Evolutionary conservation across 1,140 invertebrate genomes (phyloP).

Genomic region (Drosophila melanica): DNA sequence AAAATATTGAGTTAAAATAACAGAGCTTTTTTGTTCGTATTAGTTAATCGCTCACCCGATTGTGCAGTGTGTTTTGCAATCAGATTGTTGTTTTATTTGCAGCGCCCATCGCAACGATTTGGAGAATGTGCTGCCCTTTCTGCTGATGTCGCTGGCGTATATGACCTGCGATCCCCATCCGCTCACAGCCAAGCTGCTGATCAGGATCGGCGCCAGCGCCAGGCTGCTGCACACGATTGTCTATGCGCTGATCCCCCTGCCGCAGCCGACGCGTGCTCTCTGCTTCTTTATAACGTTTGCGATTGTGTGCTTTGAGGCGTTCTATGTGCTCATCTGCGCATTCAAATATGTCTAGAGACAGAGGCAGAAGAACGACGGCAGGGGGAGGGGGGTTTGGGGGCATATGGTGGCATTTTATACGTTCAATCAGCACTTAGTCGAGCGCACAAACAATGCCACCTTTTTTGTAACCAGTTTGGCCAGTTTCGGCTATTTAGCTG

Average conservation of each 20-base stretch:
- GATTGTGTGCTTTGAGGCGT: slow-evolving; percentile 85
- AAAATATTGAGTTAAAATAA: too few species aligned
- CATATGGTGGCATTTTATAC: too few species aligned
- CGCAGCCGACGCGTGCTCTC: slow-evolving; percentile 86
- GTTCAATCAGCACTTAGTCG: slow-evolving; percentile 13
- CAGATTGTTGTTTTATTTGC: slow-evolving; percentile 32
- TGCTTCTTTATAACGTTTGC: slow-evolving; percentile 84
- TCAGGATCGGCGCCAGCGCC: slow-evolving; percentile 86
- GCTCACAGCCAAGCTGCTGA: slow-evolving; percentile 85
- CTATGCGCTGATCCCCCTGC: slow-evolving; percentile 85
- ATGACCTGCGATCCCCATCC: slow-evolving; percentile 85
- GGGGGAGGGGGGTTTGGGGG: not conserved
- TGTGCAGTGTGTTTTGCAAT: not conserved
- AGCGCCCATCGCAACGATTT: slow-evolving; percentile 89
- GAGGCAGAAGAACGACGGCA: not conserved
- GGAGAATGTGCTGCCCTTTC: slow-evolving; percentile 88
- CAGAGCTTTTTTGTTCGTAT: too few species aligned
- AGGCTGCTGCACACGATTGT: slow-evolving; percentile 87
- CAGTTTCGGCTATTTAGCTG: slow-evolving; percentile 12
- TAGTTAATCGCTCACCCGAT: too few species aligned
- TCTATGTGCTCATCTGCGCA: slow-evolving; percentile 58
- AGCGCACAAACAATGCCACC: not conserved
- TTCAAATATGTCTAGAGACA: slow-evolving; percentile 55
- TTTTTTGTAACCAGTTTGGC: slow-evolving; percentile 65
- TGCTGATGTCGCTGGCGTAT: slow-evolving; percentile 86